Evolutionary conservation across 2,113 vertebrate genomes (phyloP).

Genomic region (Chlorodrepanis virens): DNA sequence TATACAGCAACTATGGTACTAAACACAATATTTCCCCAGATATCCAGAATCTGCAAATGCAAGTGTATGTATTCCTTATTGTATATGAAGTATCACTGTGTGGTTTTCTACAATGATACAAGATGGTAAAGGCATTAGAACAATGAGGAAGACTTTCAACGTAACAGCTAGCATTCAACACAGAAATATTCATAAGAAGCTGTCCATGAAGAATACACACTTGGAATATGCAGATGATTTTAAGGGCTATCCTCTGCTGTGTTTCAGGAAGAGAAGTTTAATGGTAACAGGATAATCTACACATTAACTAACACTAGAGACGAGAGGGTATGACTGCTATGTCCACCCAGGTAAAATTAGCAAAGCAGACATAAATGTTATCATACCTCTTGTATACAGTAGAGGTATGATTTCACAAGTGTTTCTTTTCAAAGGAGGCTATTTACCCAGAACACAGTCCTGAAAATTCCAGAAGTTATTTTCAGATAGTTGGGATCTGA

Average conservation of each 20-base stretch:
- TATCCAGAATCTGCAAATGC: neutral
- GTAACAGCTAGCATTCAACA: neutral
- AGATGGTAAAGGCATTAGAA: neutral
- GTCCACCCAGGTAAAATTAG: neutral
- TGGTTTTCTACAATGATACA: neutral
- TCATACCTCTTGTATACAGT: neutral
- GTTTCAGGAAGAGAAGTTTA: neutral
- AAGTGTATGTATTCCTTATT: neutral
- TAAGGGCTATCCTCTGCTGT: neutral
- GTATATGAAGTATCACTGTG: neutral
- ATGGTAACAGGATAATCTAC: neutral
- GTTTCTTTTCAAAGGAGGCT: neutral
- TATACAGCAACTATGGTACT: neutral
- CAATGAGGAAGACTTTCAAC: neutral
- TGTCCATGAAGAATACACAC: neutral
- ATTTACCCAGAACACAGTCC: neutral
- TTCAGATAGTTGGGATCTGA: neutral
- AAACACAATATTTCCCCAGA: neutral
- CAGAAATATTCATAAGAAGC: neutral
- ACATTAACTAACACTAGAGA: neutral
- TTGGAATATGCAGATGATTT: neutral
- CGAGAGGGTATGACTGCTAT: neutral
- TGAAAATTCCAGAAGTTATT: neutral
- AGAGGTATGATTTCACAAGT: neutral
- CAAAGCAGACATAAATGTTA: neutral